Evolutionary conservation across 2,113 vertebrate genomes (phyloP).

Genomic region (Phainopepla nitens): DNA sequence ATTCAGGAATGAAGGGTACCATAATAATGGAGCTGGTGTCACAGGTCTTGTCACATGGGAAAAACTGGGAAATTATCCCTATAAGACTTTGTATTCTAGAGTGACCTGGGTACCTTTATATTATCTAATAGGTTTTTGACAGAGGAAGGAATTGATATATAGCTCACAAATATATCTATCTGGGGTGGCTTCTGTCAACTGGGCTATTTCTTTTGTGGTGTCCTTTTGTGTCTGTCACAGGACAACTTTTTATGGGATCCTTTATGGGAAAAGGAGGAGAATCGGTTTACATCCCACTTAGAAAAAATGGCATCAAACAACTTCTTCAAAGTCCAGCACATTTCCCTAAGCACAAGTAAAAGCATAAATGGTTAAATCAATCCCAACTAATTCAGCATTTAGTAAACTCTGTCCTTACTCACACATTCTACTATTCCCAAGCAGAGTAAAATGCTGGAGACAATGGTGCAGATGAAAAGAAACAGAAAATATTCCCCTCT

Average conservation of each 20-base stretch:
- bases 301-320: conserved; percentile 9
- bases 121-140: not conserved
- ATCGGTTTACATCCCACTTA: not conserved
- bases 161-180: not conserved
- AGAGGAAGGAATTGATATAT: not conserved
- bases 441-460: conserved; percentile 7
- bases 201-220: not conserved
- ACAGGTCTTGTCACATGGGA: not conserved
- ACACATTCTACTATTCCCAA: conserved; percentile 38
- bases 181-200: not conserved
- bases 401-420: conserved; percentile 43
- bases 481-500: conserved; percentile 29
- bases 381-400: not conserved
- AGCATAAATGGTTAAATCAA: conserved; percentile 8
- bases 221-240: not conserved
- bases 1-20: not conserved
- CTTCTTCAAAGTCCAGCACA: conserved; percentile 3
- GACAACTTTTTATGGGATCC: conserved; percentile 26
- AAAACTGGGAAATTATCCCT: not conserved
- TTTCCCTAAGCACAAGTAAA: conserved; percentile 5
- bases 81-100: not conserved
- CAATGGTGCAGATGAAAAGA: conserved; percentile 48
- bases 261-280: conserved; percentile 19
- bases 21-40: not conserved
- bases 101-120: not conserved